A percentile compares a stretch with the other conserved stretches of the same genome.
phyloP scores from a whole-genome alignment of 2,797 vertebrate genomes.

The Onychomys leucogaster region DNA sequence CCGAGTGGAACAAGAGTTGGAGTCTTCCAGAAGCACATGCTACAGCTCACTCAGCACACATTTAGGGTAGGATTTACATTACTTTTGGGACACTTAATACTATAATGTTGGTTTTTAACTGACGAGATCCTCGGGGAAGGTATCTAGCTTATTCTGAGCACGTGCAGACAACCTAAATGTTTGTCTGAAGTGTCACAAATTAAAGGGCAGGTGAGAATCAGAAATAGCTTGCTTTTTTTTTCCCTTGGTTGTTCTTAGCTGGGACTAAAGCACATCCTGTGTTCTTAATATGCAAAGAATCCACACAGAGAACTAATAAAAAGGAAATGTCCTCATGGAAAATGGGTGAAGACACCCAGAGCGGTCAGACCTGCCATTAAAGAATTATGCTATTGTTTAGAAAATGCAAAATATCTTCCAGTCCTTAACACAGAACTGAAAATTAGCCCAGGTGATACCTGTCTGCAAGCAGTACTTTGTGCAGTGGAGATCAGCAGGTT shows the following conservation, averaged over 20 bases:
- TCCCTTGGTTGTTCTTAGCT: neutral
- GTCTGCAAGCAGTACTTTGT: accelerated
- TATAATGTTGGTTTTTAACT: neutral
- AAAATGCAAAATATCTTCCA: neutral
- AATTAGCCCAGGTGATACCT: neutral
- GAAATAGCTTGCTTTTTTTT: neutral
- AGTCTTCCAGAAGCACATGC: neutral
- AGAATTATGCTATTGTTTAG: accelerated
- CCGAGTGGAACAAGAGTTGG: neutral
- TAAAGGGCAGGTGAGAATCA: neutral
- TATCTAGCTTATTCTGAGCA: neutral
- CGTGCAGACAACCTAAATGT: neutral
- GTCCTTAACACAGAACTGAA: accelerated
- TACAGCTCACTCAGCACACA: neutral
- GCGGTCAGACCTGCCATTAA: neutral
- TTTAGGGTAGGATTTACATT: too few relatives aligned
- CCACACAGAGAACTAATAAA: neutral
- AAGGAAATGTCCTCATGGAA: neutral
- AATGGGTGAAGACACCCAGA: neutral
- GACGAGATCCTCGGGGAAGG: neutral
- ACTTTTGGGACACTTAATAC: too few relatives aligned
- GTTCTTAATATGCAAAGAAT: neutral
- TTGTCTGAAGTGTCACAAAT: neutral
- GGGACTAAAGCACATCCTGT: neutral
- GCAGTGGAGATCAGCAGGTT: neutral